These are phyloP conservation scores for Steatocranus sp. DNA, from an alignment of 2,797 vertebrate species.

Conservation along the genomic window DNA sequence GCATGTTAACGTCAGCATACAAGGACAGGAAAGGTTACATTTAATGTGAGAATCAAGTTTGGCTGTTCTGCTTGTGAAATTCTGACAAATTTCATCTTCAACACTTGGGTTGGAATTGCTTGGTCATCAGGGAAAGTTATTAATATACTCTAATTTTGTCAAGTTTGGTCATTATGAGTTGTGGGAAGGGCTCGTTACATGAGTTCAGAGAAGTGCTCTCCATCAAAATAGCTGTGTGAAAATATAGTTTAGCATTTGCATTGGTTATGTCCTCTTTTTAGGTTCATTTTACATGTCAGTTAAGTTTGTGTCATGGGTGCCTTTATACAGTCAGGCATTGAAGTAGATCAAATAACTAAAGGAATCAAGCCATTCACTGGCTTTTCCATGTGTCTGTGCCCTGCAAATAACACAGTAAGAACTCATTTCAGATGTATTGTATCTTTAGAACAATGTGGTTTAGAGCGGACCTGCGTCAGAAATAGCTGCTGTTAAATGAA, in stretches of 20 bases:
- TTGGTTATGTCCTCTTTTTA: neutral
- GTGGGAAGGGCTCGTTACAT: neutral
- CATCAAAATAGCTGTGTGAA: neutral
- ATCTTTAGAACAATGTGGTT: neutral
- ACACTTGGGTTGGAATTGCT: neutral
- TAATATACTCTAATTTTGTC: neutral
- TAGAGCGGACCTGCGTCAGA: neutral
- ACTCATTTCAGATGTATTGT: neutral
- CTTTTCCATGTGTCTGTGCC: neutral
- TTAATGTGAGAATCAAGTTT: neutral
- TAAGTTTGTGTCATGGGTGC: neutral
- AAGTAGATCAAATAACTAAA: neutral
- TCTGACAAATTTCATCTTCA: neutral
- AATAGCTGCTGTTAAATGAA: neutral
- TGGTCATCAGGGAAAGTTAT: neutral
- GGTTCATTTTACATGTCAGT: neutral
- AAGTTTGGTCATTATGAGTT: neutral
- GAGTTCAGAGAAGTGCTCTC: neutral
- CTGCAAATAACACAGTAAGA: neutral
- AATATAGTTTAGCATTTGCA: neutral
- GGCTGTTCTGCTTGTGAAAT: neutral
- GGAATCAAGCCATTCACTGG: rapidly evolving
- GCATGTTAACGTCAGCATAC: neutral
- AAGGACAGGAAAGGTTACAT: neutral
- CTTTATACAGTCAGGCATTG: neutral